phyloP scores from a whole-genome alignment of 2,113 vertebrate species.

The Mormyrus iriodes region DNA sequence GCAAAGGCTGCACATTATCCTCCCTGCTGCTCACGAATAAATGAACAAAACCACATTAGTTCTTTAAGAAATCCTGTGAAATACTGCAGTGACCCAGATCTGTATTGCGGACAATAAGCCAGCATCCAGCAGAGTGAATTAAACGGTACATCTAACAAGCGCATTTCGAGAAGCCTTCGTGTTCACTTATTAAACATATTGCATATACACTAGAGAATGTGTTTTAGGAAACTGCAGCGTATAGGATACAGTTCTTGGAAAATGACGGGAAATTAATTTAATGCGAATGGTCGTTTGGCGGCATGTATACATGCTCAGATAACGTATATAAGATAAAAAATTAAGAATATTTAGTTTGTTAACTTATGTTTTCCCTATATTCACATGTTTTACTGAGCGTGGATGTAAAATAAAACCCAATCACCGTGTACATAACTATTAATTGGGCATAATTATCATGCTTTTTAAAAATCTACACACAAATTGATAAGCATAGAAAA shows the following conservation, averaged over 20 bases:
- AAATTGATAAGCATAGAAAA: neutral
- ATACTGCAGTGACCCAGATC: conserved; percentile 14
- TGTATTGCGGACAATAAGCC: conserved; percentile 2
- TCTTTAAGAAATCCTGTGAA: neutral
- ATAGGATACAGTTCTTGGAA: neutral
- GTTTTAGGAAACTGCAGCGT: neutral
- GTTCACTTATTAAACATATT: neutral
- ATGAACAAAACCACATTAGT: neutral
- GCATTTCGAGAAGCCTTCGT: neutral
- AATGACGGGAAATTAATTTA: neutral
- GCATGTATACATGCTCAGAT: neutral
- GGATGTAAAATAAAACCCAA: neutral
- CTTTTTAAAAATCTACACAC: neutral
- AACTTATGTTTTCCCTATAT: neutral
- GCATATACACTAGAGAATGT: neutral
- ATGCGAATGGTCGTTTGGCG: neutral
- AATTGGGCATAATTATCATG: neutral
- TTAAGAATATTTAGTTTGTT: neutral
- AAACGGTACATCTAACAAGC: neutral
- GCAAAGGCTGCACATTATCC: neutral
- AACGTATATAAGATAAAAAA: neutral
- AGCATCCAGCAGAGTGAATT: neutral
- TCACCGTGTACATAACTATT: neutral
- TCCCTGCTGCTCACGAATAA: neutral
- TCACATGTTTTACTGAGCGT: too few species aligned